Conservation (phyloP, 2,113 vertebrate genomes). For the Mastomys natalensis region DNA sequence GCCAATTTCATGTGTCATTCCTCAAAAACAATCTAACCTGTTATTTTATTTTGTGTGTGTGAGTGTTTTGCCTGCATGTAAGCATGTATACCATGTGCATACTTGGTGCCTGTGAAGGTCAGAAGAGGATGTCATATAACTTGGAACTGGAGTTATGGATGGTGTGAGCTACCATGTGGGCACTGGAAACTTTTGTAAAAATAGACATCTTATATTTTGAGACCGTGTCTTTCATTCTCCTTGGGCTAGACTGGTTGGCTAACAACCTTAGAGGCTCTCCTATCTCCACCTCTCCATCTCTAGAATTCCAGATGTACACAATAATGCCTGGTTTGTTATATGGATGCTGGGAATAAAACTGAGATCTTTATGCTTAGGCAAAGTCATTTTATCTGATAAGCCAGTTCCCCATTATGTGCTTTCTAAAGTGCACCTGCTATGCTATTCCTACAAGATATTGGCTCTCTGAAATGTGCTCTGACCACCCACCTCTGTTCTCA, state of each 20-base stretch:
- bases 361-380: background rate
- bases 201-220: background rate
- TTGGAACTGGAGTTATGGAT: background rate
- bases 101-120: background rate
- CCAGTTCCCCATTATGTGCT: background rate
- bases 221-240: background rate
- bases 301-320: background rate
- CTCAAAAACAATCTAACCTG: background rate
- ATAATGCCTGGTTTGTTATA: background rate
- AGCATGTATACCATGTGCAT: background rate
- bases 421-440: background rate
- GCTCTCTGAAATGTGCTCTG: background rate
- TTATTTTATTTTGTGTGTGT: background rate
- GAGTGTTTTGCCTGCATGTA: background rate
- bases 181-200: background rate
- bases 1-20: background rate
- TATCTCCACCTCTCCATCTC: background rate
- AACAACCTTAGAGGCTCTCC: background rate
- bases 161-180: background rate
- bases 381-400: background rate
- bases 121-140: background rate
- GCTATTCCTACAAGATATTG: background rate
- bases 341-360: background rate
- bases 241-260: too few relatives aligned
- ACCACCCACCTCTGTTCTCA: background rate